Base-by-base conservation (phyloP, 2,113 vertebrate genomes). In the Caranx ignobilis region DNA sequence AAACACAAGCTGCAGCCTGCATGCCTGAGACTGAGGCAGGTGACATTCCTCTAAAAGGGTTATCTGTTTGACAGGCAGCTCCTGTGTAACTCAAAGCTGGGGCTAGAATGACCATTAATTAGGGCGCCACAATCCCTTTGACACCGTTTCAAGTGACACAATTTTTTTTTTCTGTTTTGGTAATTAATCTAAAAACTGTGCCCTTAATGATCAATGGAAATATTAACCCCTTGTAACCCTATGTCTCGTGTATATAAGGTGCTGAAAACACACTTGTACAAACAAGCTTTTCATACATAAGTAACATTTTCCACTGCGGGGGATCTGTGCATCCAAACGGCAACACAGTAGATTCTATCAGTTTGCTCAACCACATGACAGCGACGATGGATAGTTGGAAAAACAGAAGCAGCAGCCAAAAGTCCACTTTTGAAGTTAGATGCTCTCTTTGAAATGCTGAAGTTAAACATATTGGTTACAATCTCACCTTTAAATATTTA, bases 81-180 rank as follows among this genome's bases (percentile, higher is more conserved):
- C 75, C 66, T 31, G 84, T 95, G 94, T 95, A 95, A 96, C 89
- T 91, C 91, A 93, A 96, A 92, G 94, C 94, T 92, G 69, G 83
- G 93, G 93, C 93, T 96, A 94, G 93, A 94, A 95, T 95, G 92
- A 95, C 95, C 94, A 93, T 93, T 95, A 96, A 95, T 94, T 95
- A 95, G 94, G 91, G 90, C 85, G 65, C 91, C 89, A 73, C 87
- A 82, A 88, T 77, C 83, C 82, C 80, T 78, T 85, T 93, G 89
- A 93, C 91, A 94, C 86, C n/a, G 93, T 93, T 94, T 95, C 94
- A 88, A 92, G 87, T 95, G 88, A 95, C 94, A 88, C 80, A 56
- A 76, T 81, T 87, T 86, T 45, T 76, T 83, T 59, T 81, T 71
- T 43, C 82, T 86, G 52, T 88, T 94, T 92, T 90, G 80, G 89